phyloP scores from a whole-genome alignment of 1,140 invertebrate genomes.

The Ips typographus region DNA sequence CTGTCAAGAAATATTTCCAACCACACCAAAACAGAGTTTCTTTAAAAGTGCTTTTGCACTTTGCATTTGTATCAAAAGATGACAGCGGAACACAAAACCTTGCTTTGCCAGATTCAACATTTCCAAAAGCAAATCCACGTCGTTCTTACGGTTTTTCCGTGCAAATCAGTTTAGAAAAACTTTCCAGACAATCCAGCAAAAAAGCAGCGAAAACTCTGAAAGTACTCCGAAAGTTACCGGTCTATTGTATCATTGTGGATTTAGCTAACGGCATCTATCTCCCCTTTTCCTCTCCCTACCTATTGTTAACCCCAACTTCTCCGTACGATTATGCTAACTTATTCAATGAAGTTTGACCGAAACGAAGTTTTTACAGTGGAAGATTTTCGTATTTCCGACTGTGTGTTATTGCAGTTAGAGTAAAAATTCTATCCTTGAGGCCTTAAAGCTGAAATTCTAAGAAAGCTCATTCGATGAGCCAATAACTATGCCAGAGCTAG shows the following conservation, averaged over 20 bases:
- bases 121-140: too few relatives aligned
- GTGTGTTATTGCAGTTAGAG: too few relatives aligned
- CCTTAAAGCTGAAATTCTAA: too few relatives aligned
- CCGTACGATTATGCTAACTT: background rate
- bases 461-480: too few relatives aligned
- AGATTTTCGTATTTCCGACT: too few relatives aligned
- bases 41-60: too few relatives aligned
- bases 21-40: too few relatives aligned
- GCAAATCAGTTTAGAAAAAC: constrained; percentile 4
- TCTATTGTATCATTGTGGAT: constrained; percentile 4
- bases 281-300: background rate
- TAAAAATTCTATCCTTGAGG: too few relatives aligned
- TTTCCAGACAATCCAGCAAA: constrained; percentile 4
- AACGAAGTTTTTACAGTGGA: background rate
- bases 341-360: constrained; percentile 6
- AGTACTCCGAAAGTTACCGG: background rate
- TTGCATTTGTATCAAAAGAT: too few relatives aligned
- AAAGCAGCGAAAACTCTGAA: background rate
- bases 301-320: background rate
- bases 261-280: constrained; percentile 4
- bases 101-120: too few relatives aligned
- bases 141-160: background rate
- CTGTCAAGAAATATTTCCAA: too few relatives aligned
- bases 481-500: background rate
- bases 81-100: too few relatives aligned